Base-by-base conservation (phyloP, 2,113 vertebrate genomes). In the Lophius piscatorius region DNA sequence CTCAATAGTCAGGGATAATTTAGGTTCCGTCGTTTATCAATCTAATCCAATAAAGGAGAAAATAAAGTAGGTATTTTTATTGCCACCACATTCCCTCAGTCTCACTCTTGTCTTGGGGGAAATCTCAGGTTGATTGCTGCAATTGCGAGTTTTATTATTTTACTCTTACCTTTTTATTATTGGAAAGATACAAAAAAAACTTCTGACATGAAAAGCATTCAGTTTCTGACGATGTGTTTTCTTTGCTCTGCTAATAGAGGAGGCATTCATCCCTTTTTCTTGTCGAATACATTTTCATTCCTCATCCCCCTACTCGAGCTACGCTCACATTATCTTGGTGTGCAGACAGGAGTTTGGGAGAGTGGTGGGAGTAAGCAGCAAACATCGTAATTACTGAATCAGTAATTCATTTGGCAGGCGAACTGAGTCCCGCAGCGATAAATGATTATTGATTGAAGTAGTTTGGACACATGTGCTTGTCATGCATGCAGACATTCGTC, bases 391-490 rank as follows among this genome's bases (percentile, higher is more conserved):
- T 88, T 88, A 78, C 66, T 59, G 52, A 84, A 68, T 82, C 70
- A 24, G 78, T 64, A 74, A 84, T 86, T 90, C 81, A 80, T 84
- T 78, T 56, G 57, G 70, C 69, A 33, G 70, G n/a, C 65, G 35
- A 57, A 12, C 56, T 17, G 67, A 69, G 72, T 82, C 74, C 82
- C 74, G 78, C 66, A 46, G 81, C 38, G 64, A 74, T 67, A 77
- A 87, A 78, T 71, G 74, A 75, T 85, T 87, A 88, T 85, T 88
- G 82, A 88, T 90, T 83, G 69, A 81, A 82, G 78, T 65, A 41
- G 67, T 78, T 82, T 81, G 72, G 74, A 83, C 83, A 80, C 68
- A 62, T 73, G 51, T 47, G 33, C 62, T 61, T 46, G 39, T 41
- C 13, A 13, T 5, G 51, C 74, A 62, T 16, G 4, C 69, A 62